phyloP scores from a whole-genome alignment of 2,113 vertebrate species.

The Ginglymostoma cirratum region DNA sequence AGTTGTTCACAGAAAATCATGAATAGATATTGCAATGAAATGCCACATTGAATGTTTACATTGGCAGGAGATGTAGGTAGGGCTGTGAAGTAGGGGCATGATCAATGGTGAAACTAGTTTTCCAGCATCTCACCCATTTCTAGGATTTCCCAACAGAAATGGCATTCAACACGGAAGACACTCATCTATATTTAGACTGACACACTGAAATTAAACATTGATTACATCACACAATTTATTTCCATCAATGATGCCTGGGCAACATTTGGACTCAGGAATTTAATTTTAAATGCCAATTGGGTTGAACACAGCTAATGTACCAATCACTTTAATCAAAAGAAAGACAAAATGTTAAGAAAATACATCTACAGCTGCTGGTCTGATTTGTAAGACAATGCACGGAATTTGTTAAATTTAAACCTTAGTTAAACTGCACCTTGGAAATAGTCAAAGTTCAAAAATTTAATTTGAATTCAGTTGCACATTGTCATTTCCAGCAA shows the following conservation, averaged over 20 bases:
- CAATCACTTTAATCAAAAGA: too few relatives aligned
- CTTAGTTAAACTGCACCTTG: too few relatives aligned
- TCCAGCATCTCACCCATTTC: not conserved
- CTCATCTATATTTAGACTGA: not conserved
- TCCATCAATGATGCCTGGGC: not conserved
- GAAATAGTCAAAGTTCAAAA: too few relatives aligned
- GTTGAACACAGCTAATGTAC: too few relatives aligned
- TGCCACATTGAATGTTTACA: not conserved
- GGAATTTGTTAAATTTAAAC: too few relatives aligned
- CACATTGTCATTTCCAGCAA: too few relatives aligned
- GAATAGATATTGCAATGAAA: not conserved
- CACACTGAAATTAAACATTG: not conserved
- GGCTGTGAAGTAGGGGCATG: not conserved
- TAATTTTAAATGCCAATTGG: not conserved
- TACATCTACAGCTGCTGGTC: too few relatives aligned
- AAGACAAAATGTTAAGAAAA: too few relatives aligned
- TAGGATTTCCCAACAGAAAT: not conserved
- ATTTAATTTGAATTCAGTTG: too few relatives aligned
- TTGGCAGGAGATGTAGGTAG: not conserved
- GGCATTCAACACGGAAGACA: not conserved
- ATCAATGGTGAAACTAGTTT: not conserved
- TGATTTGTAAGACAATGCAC: too few relatives aligned
- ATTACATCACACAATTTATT: not conserved
- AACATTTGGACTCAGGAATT: not conserved
- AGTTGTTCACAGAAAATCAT: not conserved